Conservation (phyloP, 2,888 invertebrate species). For the Malthinus seriepunctatus region DNA sequence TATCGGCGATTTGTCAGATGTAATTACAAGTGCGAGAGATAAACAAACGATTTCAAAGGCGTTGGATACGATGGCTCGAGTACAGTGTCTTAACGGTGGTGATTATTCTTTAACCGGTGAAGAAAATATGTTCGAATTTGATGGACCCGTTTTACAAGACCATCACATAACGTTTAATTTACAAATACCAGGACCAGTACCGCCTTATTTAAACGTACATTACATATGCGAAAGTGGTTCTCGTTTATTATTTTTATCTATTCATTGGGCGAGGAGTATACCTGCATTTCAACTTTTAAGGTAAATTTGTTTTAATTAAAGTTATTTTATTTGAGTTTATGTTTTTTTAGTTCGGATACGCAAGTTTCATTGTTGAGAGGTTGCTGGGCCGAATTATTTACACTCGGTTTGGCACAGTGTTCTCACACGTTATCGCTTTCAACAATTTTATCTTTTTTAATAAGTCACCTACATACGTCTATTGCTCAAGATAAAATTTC, state of each 20-base stretch:
- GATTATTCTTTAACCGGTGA: conserved; percentile 44
- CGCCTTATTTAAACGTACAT: conserved; percentile 89
- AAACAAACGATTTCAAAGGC: conserved; percentile 67
- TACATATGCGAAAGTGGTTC: conserved; percentile 96
- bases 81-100: conserved; percentile 51
- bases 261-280: conserved; percentile 88
- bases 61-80: conserved; percentile 68
- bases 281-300: conserved; percentile 80
- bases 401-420: conserved; percentile 87
- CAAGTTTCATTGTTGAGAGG: conserved; percentile 83
- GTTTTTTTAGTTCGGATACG: conserved; percentile 69
- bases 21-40: conserved; percentile 65
- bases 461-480: conserved; percentile 77
- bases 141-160: conserved; percentile 70
- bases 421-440: conserved; percentile 76
- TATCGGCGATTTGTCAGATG: conserved; percentile 60
- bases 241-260: conserved; percentile 83
- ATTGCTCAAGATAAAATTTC: conserved; percentile 76
- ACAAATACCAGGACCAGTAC: conserved; percentile 77
- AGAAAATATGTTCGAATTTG: conserved; percentile 54
- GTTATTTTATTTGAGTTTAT: too few relatives aligned
- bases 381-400: conserved; percentile 92
- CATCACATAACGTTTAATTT: conserved; percentile 74
- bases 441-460: conserved; percentile 81
- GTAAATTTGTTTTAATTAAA: conserved; percentile 56